Evolutionary conservation across 2,888 invertebrate species (phyloP).

Genomic region (Watsonalla cultraria): DNA sequence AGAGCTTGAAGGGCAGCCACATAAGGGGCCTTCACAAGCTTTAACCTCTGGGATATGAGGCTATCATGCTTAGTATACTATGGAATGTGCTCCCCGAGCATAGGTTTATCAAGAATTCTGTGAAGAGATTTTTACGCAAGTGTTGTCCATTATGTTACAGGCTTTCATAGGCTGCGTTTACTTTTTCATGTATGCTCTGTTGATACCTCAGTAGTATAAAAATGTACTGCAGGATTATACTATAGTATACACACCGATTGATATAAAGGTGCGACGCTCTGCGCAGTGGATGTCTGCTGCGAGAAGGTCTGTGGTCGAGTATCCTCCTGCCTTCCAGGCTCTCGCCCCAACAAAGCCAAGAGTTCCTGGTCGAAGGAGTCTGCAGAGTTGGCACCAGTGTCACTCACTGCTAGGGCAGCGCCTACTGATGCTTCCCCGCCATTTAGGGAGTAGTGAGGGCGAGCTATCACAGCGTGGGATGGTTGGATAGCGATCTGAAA

Average conservation of each 20-base stretch:
- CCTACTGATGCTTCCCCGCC: conserved; percentile 72
- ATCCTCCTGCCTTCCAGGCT: conserved; percentile 49
- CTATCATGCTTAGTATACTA: no score
- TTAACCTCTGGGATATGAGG: no score
- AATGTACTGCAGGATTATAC: no score
- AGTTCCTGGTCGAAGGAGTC: conserved; percentile 55
- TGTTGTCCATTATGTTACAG: no score
- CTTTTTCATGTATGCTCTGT: no score
- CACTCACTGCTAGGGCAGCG: conserved; percentile 67
- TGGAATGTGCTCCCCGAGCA: no score
- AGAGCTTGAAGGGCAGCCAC: no score
- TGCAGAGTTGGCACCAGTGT: conserved; percentile 42
- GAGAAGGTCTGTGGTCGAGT: conserved; percentile 36
- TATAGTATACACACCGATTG: conserved; percentile 47
- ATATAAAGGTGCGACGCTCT: conserved; percentile 49
- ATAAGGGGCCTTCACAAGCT: no score
- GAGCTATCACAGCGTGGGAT: conserved; percentile 66
- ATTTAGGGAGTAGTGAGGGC: conserved; percentile 58
- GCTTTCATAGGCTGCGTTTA: no score
- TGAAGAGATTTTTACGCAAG: no score
- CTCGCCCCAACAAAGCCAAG: conserved; percentile 50
- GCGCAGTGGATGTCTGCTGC: conserved; percentile 44
- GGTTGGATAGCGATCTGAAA: conserved; percentile 59
- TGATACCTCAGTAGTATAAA: no score
- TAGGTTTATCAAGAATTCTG: no score